These are phyloP conservation scores for Vesta saturnalis DNA, from an alignment of 2,888 invertebrate genomes.

Conservation along the genomic window DNA sequence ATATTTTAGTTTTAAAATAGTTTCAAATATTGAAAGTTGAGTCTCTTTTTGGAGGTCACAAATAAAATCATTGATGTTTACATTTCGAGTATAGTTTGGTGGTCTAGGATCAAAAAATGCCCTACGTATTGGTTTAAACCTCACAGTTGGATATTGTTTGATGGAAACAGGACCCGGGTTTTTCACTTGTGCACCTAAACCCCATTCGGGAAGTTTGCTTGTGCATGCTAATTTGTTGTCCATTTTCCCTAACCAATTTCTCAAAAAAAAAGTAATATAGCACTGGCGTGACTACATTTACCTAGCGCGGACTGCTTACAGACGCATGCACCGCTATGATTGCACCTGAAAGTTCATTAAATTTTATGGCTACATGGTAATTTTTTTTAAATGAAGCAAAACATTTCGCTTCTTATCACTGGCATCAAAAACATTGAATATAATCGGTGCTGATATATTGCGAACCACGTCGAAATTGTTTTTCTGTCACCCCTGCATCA, in stretches of 20 bases:
- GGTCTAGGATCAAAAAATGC: not conserved
- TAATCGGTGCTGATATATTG: not conserved
- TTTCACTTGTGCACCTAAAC: no score
- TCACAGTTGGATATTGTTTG: no score
- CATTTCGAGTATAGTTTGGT: not conserved
- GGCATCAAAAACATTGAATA: not conserved
- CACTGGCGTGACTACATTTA: no score
- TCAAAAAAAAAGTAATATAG: no score
- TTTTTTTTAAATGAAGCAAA: no score
- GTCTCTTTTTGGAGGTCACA: not conserved
- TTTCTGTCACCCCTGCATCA: slow-evolving; percentile 1
- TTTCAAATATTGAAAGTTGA: not conserved
- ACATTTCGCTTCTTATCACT: no score
- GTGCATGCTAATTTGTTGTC: not conserved
- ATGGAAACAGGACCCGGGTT: no score
- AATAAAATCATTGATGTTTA: not conserved
- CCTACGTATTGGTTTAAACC: no score
- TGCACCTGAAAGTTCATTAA: no score
- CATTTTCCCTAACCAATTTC: not conserved
- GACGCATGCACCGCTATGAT: no score
- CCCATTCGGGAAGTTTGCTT: no score
- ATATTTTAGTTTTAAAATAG: not conserved
- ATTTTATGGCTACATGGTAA: no score
- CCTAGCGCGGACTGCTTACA: not conserved
- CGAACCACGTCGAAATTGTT: not conserved